Percentiles rank a stretch among this genome's conserved stretches.
phyloP scores from a whole-genome alignment of 2,888 invertebrate species.

The Eilema griseolum region DNA sequence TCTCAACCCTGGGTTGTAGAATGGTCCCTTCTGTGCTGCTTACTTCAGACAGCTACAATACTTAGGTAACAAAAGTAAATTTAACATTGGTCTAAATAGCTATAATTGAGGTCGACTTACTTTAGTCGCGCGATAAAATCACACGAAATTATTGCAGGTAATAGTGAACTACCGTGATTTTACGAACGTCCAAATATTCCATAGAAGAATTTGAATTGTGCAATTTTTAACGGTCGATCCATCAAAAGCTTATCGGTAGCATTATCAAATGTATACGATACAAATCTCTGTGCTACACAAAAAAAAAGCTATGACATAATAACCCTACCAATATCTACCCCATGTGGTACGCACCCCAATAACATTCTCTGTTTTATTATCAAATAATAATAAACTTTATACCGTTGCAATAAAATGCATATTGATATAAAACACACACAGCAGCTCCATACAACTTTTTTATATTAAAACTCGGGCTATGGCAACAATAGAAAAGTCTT shows the following conservation, averaged over 20 bases:
- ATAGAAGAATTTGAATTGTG: conserved; percentile 14
- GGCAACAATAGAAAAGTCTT: conserved; percentile 78
- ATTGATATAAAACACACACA: conserved; percentile 54
- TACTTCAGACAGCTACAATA: too few relatives aligned
- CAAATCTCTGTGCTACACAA: conserved; percentile 53
- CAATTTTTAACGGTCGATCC: conserved; percentile 36
- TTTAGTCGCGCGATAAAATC: neutral
- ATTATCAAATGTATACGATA: conserved; percentile 47
- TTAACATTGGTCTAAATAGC: neutral
- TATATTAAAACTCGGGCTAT: conserved; percentile 70
- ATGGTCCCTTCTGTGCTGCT: too few relatives aligned
- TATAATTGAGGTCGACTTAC: neutral
- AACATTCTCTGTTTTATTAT: conserved; percentile 41
- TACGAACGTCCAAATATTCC: neutral
- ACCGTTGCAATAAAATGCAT: conserved; percentile 55
- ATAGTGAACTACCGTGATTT: neutral
- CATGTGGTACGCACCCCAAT: conserved; percentile 54
- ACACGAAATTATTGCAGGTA: neutral
- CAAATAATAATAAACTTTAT: conserved; percentile 66
- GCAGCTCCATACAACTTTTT: conserved; percentile 59
- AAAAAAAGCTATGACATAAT: conserved; percentile 73
- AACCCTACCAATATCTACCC: conserved; percentile 63
- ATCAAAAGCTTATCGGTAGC: conserved; percentile 43
- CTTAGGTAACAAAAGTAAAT: too few relatives aligned
- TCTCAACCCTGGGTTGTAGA: too few relatives aligned